These are phyloP conservation scores for Diloba caeruleocephala DNA, from an alignment of 2,888 invertebrate genomes.

Conservation along the genomic window DNA sequence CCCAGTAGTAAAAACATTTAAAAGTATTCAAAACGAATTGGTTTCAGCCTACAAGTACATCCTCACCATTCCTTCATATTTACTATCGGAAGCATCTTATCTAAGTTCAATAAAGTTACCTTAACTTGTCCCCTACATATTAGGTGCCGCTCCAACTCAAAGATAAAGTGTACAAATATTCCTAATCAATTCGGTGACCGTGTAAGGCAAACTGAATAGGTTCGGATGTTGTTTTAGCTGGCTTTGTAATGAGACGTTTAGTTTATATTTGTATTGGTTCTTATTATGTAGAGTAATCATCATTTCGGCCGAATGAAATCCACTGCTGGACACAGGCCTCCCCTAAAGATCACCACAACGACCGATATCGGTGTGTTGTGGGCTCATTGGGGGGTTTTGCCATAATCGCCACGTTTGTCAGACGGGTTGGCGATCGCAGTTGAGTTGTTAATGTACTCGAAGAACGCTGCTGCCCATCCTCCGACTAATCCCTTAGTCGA, in stretches of 20 bases:
- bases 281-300: too few species aligned
- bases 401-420: too few species aligned
- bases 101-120: slow-evolving; percentile 47
- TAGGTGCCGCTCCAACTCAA: slow-evolving; percentile 40
- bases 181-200: slow-evolving; percentile 41
- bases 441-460: too few species aligned
- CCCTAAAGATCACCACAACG: too few species aligned
- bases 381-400: too few species aligned
- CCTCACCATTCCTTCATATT: slow-evolving; percentile 15
- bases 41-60: neutral
- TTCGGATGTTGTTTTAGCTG: slow-evolving; percentile 30
- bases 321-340: too few species aligned
- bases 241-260: neutral
- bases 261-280: too few species aligned
- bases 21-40: neutral
- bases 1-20: neutral
- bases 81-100: slow-evolving; percentile 53
- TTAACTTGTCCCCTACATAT: slow-evolving; percentile 34
- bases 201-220: slow-evolving; percentile 36
- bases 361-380: too few species aligned
- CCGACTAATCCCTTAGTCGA: too few species aligned
- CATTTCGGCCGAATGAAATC: too few species aligned
- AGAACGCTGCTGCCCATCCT: too few species aligned
- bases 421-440: too few species aligned
- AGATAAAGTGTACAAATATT: slow-evolving; percentile 52